These are phyloP conservation scores for Actinia tenebrosa DNA, from an alignment of 64 coral and sea anemone species.

Conservation along the genomic window DNA sequence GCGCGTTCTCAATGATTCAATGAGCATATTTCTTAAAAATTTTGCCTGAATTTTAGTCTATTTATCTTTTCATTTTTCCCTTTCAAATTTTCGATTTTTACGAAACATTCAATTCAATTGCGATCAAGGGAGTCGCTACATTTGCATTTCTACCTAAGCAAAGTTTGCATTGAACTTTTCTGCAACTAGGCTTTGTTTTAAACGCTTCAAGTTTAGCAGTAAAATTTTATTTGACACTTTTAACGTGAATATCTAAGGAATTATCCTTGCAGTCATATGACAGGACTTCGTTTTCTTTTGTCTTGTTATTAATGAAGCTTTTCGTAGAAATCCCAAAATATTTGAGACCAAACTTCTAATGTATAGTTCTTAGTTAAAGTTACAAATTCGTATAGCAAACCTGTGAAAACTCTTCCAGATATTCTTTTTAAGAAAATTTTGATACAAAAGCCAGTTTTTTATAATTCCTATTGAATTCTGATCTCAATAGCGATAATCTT, in stretches of 20 bases:
- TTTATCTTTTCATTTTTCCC: no score
- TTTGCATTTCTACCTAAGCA: neutral
- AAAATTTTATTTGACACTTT: neutral
- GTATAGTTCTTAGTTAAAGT: neutral
- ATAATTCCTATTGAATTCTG: no score
- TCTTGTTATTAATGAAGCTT: neutral
- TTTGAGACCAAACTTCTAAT: neutral
- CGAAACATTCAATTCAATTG: neutral
- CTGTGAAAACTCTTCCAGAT: neutral
- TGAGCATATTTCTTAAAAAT: no score
- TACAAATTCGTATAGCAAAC: neutral
- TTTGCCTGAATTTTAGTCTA: no score
- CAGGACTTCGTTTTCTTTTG: neutral
- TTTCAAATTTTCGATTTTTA: no score
- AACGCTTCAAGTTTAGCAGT: neutral
- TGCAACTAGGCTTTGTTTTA: neutral
- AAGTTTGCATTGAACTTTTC: neutral
- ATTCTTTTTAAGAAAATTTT: no score
- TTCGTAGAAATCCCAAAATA: neutral
- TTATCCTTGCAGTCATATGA: neutral
- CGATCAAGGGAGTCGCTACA: neutral
- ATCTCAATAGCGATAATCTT: neutral
- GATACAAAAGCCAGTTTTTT: no score
- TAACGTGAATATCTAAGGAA: neutral
- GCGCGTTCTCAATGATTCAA: no score